phyloP scores from a whole-genome alignment of 2,888 invertebrate genomes.

The Adelognathus sp. region DNA sequence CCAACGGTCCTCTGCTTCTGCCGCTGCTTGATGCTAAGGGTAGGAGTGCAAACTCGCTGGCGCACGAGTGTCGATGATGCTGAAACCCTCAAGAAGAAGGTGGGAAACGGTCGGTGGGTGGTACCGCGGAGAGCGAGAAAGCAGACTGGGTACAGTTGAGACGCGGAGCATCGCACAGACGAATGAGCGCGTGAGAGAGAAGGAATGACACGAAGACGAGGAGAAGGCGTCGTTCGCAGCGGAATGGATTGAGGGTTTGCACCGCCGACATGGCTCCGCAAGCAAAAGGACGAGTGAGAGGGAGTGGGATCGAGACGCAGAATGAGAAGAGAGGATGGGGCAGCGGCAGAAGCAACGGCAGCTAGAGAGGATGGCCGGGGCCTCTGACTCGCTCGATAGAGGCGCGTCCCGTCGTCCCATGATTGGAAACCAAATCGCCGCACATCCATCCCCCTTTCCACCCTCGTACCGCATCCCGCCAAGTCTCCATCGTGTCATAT shows the following conservation, averaged over 20 bases:
- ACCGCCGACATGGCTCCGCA: slow-evolving; percentile 76
- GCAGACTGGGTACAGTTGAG: too few relatives aligned
- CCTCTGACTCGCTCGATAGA: slow-evolving; percentile 80
- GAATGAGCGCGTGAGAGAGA: slow-evolving; percentile 63
- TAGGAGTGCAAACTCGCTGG: slow-evolving; percentile 38
- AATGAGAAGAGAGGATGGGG: slow-evolving; percentile 72
- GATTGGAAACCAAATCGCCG: slow-evolving; percentile 82
- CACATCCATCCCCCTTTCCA: slow-evolving; percentile 78
- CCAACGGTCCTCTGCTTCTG: slow-evolving; percentile 28
- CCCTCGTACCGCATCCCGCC: slow-evolving; percentile 61
- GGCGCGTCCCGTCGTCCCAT: slow-evolving; percentile 81
- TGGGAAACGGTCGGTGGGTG: slow-evolving; percentile 62
- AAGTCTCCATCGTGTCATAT: slow-evolving; percentile 48
- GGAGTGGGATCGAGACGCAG: slow-evolving; percentile 41
- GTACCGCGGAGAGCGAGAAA: slow-evolving; percentile 50
- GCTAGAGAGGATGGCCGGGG: slow-evolving; percentile 80
- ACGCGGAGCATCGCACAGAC: slow-evolving; percentile 61
- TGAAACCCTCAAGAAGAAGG: slow-evolving; percentile 61
- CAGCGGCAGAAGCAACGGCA: too few relatives aligned
- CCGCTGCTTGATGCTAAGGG: slow-evolving; percentile 42
- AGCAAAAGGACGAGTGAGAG: slow-evolving; percentile 64
- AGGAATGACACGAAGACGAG: slow-evolving; percentile 57
- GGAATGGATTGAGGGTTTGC: slow-evolving; percentile 75
- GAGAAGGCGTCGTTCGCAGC: slow-evolving; percentile 62
- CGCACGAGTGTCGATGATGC: slow-evolving; percentile 53